Base-by-base conservation (phyloP, 2,113 vertebrate species). In the Maccullochella peelii region DNA sequence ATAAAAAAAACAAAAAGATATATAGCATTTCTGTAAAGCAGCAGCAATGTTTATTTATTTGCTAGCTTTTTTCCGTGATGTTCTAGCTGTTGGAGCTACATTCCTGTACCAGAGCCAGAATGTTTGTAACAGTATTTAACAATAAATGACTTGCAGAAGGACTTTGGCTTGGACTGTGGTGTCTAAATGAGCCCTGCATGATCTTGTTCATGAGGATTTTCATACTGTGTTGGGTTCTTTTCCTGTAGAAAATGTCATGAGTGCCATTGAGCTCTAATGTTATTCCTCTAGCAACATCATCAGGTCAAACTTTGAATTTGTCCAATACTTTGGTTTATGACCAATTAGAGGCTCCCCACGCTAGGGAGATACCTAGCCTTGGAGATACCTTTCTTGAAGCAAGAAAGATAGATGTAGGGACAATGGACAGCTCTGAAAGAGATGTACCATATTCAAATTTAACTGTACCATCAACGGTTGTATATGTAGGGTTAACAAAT, bases 61-160 rank as follows among this genome's bases (percentile, higher is more conserved):
- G 93, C 91, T 92, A 94, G 93, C 93, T 96, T 79, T 87, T 91
- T 95, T 91, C 94, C 95, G 95, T 96, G 96, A 96, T 96, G 95
- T 95, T 95, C 94, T 95, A 94, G 94, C 95, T 95, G 90, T 94
- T 94, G 95, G 68, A 96, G 96, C 94, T 95, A 92, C 92, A 94
- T 96, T 95, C 93, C 95, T 95, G 96, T 96, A 96, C 96, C 94
- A 92, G 95, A 96, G 95, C 90, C 92, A 96, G 96, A 89, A 96
- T 95, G 95, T 97, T 96, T 97, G 96, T 97, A 96, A 96, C 94
- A 95, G 91, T 93, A 94, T 96, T 97, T 96, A 94, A 95, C 95
- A 97, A 97, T 97, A 97, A 98, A 98, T 91, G 92, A 96, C 84
- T 89, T 87, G 83, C 82, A 92, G 86, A 92, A 83, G 76, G 87